Percentiles rank a stretch among this genome's conserved stretches.
Evolutionary conservation across 2,888 invertebrate genomes (phyloP).

Genomic region (Dicranocentrus wangi): DNA sequence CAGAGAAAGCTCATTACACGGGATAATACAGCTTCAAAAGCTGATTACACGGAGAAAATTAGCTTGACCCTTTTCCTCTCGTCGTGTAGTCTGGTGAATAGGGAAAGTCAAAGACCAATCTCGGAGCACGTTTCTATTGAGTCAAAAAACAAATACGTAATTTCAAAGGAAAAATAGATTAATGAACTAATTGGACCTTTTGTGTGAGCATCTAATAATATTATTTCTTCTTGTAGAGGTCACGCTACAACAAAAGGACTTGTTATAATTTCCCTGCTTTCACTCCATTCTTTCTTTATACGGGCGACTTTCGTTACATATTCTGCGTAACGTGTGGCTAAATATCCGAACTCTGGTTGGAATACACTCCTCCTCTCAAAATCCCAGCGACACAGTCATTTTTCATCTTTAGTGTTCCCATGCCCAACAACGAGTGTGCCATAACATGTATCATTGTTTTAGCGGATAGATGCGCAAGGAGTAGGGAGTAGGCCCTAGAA

Average conservation of each 20-base stretch:
- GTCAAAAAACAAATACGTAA: neutral
- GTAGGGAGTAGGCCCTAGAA: no score
- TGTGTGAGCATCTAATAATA: neutral
- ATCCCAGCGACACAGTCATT: no score
- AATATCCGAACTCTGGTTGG: no score
- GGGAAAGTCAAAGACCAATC: neutral
- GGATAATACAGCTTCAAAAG: slow-evolving; percentile 25
- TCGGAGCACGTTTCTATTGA: neutral
- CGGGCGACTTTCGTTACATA: no score
- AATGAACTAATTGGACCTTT: slow-evolving; percentile 19
- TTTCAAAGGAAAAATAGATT: slow-evolving; percentile 17
- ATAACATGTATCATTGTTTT: no score
- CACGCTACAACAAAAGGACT: slow-evolving; percentile 13
- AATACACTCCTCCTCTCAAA: no score
- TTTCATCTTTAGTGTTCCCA: no score
- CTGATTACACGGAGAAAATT: slow-evolving; percentile 31
- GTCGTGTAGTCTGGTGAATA: neutral
- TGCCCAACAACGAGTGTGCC: no score
- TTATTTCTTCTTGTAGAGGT: slow-evolving; percentile 3
- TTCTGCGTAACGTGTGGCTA: no score
- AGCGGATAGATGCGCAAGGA: no score
- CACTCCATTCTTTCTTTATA: no score
- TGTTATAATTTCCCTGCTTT: neutral
- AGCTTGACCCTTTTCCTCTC: neutral
- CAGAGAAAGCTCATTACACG: slow-evolving; percentile 42